Base-by-base conservation (phyloP, 2,797 vertebrate species). In the Cossypha niveicapilla region DNA sequence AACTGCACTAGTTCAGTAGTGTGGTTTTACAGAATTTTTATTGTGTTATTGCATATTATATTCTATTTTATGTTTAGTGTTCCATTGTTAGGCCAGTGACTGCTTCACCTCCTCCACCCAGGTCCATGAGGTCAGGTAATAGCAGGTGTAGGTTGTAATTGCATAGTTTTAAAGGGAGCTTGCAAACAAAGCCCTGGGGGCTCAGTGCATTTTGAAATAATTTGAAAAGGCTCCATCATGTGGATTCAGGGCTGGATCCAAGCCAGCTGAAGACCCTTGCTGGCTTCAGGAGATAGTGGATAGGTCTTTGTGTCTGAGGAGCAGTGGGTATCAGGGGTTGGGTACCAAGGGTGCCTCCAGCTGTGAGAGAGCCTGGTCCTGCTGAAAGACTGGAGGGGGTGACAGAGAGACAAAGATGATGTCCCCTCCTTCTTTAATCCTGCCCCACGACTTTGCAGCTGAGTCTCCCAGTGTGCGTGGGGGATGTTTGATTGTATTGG, bases 241-340 rank as follows among this genome's bases (percentile, higher is more conserved):
- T 3, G 10, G 28, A 62, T 61, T 80, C 82, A 67, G 23, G 21
- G 13, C 28, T 70, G 23, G 16, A 74, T 53, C 48, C 21, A 57
- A 42, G n/a, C 15, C 18, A 4, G 2, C 7, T 6, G 2, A 74
- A 65, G 41, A 41, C 45, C 7, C 18, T 11, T 0, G 0, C 24
- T 71, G 83, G 15, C 37, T 88, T 88, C 66, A 45, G 53, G 9
- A 77, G 25, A 34, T 30, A 74, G n/a, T 39, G 35, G 24, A 3
- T 6, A 14, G 10, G 7, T 58, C 24, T 71, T 23, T 22, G 3
- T 24, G 41, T 44, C 34, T 72, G 34, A 47, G 42, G 30, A 30
- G 15, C 30, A 74, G 18, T 8, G 6, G 4, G 11, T 48, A 8
- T 72, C 62, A 41, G 18, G 53, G 65, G 11, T 12, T 0, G 0